Evolutionary conservation across 1,140 invertebrate species (phyloP), one percentile per base, ranked within the genome.

Genomic region (Zelostemma sp.): DNA sequence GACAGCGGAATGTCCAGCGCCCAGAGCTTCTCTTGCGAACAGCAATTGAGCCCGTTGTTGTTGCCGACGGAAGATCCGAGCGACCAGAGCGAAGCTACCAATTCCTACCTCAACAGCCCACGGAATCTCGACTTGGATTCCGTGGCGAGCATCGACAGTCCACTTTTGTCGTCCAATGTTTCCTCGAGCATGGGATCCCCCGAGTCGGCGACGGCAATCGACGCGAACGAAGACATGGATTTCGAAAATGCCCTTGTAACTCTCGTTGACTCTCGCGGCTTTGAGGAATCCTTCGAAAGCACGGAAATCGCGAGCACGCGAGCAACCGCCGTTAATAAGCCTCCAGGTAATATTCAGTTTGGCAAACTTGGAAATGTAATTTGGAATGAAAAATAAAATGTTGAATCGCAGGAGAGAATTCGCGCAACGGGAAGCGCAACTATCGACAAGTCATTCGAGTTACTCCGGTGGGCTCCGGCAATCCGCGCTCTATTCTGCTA

Each of bases 401-500:
- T n/a, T n/a, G 53, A 1, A 11, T 73, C 0, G 54, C 51, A 0
- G 12, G 59, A 33, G 59, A 68, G 8, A 82, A 77, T 17, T 40
- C 79, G 6, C 71, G 76, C 4, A 80, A 41, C 14, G 76, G 72
- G 6, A 81, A 82, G 53, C 73, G 78, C 28, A 79, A 74, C 28
- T 78, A 82, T 33, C 74, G 78, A 54, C 81, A 84, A 63, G 51
- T 84, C 17, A 82, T 84, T 57, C 75, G 82, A 6, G 82, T 84
- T 0, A 82, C 82, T 9, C 79, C 81, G 1, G 72, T 83, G 57
- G 35, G 35, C n/a, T 83, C 82, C 1, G 80, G 79, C 5, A 89
- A 90, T 75, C 88, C 88, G 1, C 83, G 90, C 1, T 91, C 90
- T 0, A 89, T 93, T 48, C 80, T 93, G 1, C 78, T 92, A 33